Base-by-base conservation (phyloP, 2,888 invertebrate genomes). In the Leptothorax acervorum region DNA sequence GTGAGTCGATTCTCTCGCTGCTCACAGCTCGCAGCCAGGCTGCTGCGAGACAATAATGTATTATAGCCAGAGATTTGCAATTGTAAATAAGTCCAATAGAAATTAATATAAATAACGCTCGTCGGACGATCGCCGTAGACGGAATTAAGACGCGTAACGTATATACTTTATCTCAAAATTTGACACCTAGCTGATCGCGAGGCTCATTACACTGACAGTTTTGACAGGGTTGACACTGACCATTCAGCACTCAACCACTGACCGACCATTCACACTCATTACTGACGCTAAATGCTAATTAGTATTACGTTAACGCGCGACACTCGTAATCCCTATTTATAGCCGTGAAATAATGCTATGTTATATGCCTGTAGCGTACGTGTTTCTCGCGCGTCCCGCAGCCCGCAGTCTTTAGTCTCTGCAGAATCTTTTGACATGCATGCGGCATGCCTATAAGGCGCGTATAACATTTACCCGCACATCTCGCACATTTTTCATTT, bases 271-370 rank as follows among this genome's bases (percentile, higher is more conserved):
- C 35, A 3, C 5, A 35, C 35, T 35, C 35, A 35, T 23, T 23
- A 35, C 5, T 79, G 70, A 74, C 45, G 84, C 78, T 88, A 89
- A 92, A 23, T 23, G 23, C 23, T 23, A 23, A 23, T 23, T 23
- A 23, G 23, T 23, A 23, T 87, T 90, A 62, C 83, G 86, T 85
- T 90, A 89, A 88, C 90, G 28, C 65, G 48, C 48, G 65, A 75
- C 39, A 78, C 82, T 86, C 90, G 93, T 93, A 93, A 93, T 91
- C 78, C 87, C 92, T 93, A 93, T 93, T 93, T 93, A 92, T 93
- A 93, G 92, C 86, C 86, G 84, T 91, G 92, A 92, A 92, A 92
- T 90, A 90, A 86, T 85, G 39, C 63, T 48, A 0, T 23, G 23
- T 23, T 23, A 23, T 23, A 15, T 81, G 28, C 70, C 45, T 18